phyloP scores from a whole-genome alignment of 2,888 invertebrate genomes.

The Nemoura dubitans region DNA sequence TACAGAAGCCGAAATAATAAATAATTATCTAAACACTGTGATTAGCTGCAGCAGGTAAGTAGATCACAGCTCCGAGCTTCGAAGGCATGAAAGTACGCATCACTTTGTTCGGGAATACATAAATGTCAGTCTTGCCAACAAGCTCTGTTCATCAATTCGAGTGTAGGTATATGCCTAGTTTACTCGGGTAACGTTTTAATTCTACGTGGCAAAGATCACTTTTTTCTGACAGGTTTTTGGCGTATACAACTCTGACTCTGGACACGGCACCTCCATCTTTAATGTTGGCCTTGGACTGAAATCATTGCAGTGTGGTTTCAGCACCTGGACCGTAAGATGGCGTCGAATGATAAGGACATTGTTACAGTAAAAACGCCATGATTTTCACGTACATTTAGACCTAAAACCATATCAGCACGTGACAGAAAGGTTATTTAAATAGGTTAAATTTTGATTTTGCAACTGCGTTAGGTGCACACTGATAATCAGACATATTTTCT shows the following conservation, averaged over 20 bases:
- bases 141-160: background rate
- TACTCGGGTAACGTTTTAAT: background rate
- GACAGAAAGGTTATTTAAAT: background rate
- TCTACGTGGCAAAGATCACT: background rate
- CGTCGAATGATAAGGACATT: background rate
- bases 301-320: background rate
- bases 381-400: background rate
- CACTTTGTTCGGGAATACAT: background rate
- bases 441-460: background rate
- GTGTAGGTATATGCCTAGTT: background rate
- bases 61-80: background rate
- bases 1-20: background rate
- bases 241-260: too few species aligned
- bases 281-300: background rate
- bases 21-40: background rate
- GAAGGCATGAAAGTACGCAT: background rate
- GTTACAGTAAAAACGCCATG: background rate
- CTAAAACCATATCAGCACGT: background rate
- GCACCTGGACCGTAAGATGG: background rate
- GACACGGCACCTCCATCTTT: background rate
- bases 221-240: too few species aligned
- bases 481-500: background rate
- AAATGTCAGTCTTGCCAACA: background rate
- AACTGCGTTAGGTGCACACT: background rate
- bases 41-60: background rate